Percentiles rank a stretch among this genome's conserved stretches.
Conservation (phyloP, 2,113 vertebrate species). For the Ictidomys tridecemlineatus region DNA sequence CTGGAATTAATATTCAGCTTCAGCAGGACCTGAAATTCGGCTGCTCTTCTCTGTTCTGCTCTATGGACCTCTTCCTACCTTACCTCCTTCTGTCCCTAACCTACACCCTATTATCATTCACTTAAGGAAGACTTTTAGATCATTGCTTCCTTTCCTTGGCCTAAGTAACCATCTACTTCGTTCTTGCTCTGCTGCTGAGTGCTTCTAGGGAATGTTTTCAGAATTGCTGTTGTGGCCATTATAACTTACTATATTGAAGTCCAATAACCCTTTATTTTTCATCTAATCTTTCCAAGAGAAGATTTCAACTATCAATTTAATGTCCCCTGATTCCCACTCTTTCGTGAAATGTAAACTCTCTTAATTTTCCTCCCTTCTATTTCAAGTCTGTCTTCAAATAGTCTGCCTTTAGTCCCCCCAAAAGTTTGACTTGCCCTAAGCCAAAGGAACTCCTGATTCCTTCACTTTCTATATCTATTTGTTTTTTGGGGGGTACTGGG, state of each 20-base stretch:
- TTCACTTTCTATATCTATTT: not conserved
- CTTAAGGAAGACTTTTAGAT: not conserved
- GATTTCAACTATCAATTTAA: not conserved
- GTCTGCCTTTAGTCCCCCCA: not conserved
- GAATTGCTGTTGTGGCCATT: not conserved
- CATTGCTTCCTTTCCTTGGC: not conserved
- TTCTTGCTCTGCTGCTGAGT: not conserved
- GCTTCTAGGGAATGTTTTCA: not conserved
- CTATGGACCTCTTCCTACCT: not conserved
- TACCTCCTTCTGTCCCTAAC: not conserved
- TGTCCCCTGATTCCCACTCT: not conserved
- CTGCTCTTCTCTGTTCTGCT: not conserved
- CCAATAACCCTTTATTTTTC: not conserved
- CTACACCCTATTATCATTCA: not conserved
- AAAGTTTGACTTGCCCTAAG: not conserved
- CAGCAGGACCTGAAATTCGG: not conserved
- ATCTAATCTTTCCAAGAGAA: not conserved
- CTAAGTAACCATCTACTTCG: too few species aligned
- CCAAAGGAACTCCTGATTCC: not conserved
- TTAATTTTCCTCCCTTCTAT: not conserved
- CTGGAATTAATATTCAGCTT: not conserved
- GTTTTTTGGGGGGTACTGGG: too few species aligned
- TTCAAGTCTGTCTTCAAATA: not conserved
- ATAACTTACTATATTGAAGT: not conserved
- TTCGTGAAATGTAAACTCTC: not conserved